A percentile compares a stretch with the other conserved stretches of the same genome.
These are phyloP conservation scores for Symphodus melops DNA, from an alignment of 2,113 vertebrate genomes.

Conservation along the genomic window DNA sequence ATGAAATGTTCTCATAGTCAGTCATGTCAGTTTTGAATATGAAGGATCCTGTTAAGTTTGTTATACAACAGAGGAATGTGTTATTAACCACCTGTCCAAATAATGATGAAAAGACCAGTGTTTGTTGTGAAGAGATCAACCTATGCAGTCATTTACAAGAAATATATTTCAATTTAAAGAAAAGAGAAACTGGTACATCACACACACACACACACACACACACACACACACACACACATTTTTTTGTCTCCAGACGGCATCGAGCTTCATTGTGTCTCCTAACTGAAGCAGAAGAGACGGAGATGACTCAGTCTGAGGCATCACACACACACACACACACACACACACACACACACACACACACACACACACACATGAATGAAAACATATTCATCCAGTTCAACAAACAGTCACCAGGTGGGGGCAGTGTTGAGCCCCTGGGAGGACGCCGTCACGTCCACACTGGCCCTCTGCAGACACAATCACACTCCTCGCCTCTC, in stretches of 20 bases:
- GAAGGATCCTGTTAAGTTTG: no score
- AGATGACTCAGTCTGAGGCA: conserved; percentile 12
- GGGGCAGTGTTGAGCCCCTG: conserved; percentile 57
- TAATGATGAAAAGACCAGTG: no score
- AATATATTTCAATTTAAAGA: no score
- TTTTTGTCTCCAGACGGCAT: background rate
- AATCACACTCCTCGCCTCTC: conserved; percentile 32
- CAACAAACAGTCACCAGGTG: conserved; percentile 36
- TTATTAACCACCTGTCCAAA: no score
- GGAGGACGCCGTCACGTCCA: background rate
- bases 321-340: background rate
- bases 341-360: no score
- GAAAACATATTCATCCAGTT: background rate
- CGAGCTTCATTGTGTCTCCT: background rate
- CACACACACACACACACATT: background rate
- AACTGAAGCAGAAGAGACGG: conserved; percentile 47
- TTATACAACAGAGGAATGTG: no score
- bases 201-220: background rate
- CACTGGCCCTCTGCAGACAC: background rate
- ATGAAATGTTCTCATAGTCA: no score
- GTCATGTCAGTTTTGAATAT: no score
- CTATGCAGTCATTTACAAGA: no score
- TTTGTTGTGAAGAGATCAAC: no score
- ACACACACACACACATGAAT: conserved; percentile 8
- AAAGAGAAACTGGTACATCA: no score